Percentiles rank a stretch among this genome's conserved stretches.
phyloP scores from a whole-genome alignment of 2,113 vertebrate species.

The Stercorarius parasiticus region DNA sequence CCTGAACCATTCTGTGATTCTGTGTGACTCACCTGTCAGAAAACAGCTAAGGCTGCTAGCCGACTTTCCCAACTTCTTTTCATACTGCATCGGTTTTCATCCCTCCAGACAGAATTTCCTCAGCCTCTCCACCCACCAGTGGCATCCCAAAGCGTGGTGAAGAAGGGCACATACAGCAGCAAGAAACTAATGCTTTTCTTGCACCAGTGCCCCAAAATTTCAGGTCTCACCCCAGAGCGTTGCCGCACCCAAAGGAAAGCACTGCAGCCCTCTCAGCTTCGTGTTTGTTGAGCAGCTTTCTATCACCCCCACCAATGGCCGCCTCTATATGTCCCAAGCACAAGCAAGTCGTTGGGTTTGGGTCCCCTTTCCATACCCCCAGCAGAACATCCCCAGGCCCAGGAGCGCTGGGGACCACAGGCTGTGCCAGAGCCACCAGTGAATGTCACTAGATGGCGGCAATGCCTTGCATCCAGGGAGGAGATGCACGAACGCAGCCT shows the following conservation, averaged over 20 bases:
- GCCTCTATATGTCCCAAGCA: fast-evolving
- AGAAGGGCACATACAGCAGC: background rate
- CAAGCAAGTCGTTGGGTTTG: fast-evolving
- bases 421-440: background rate
- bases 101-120: background rate
- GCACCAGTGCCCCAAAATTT: background rate
- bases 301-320: background rate
- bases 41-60: background rate
- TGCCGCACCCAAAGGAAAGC: background rate
- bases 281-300: background rate
- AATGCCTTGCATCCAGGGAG: background rate
- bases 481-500: fast-evolving
- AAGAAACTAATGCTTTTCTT: background rate
- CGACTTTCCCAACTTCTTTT: background rate
- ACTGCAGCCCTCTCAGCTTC: background rate
- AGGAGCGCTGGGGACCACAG: fast-evolving
- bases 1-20: no score
- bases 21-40: background rate
- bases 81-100: background rate
- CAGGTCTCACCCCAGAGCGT: fast-evolving
- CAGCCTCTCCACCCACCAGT: background rate
- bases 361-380: fast-evolving
- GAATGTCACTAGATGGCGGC: constrained; percentile 33
- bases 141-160: background rate
- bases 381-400: background rate